phyloP scores from a whole-genome alignment of 30 jellyfish, hydroid and myxozoan species.

The Chrysaora quinquecirrha region DNA sequence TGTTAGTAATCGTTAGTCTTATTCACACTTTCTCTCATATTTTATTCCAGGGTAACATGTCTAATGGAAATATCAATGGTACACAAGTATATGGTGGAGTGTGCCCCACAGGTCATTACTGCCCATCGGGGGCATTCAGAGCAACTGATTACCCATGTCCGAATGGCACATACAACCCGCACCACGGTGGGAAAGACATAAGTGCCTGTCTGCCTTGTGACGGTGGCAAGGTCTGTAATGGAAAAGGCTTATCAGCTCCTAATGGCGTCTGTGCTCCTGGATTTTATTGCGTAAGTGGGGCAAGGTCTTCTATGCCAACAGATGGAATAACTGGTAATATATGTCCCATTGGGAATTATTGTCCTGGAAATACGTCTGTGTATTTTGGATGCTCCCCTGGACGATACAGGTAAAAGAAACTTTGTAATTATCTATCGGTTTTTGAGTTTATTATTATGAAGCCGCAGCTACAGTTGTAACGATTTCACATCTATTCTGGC shows the following conservation, averaged over 20 bases:
- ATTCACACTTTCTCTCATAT: too few relatives aligned
- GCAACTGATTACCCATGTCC: conserved; percentile 87
- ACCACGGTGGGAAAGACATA: conserved; percentile 66
- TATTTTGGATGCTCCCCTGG: conserved; percentile 77
- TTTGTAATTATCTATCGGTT: neutral
- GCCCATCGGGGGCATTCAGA: conserved; percentile 76
- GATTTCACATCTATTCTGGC: too few relatives aligned
- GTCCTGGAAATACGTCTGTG: conserved; percentile 90
- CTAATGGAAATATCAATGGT: conserved; percentile 67
- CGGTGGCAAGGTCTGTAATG: conserved; percentile 88
- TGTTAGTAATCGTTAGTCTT: too few relatives aligned
- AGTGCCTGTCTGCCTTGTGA: conserved; percentile 81
- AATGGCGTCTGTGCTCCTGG: conserved; percentile 92
- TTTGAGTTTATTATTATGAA: neutral
- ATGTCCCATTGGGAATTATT: conserved; percentile 92
- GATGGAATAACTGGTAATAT: conserved; percentile 88
- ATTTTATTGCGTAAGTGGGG: conserved; percentile 85
- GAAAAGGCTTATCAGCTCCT: conserved; percentile 83
- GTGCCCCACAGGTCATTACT: conserved; percentile 95
- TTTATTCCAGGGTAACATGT: conserved; percentile 81
- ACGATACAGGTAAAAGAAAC: conserved; percentile 84
- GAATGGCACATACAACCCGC: conserved; percentile 91
- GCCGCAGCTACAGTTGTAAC: too few relatives aligned
- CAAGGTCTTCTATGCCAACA: conserved; percentile 65
- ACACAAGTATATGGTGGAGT: conserved; percentile 88